Evolutionary conservation across 2,113 vertebrate species (phyloP).

Genomic region (Trematocara macrostoma): DNA sequence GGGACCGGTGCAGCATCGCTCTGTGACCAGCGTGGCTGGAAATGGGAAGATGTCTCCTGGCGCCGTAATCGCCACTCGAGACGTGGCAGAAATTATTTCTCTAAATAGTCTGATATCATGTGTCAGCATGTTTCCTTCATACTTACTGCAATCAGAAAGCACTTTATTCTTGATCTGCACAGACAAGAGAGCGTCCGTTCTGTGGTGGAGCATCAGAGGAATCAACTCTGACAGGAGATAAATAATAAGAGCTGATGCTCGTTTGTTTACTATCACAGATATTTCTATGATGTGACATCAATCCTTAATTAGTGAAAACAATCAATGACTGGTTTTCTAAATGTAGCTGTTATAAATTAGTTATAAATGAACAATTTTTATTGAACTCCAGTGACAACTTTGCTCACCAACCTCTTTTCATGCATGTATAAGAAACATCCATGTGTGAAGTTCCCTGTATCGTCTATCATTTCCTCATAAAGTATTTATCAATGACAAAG

Average conservation of each 20-base stretch:
- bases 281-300: not conserved
- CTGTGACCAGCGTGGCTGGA: constrained; percentile 40
- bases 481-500: not conserved
- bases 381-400: not conserved
- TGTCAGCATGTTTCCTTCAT: constrained; percentile 16
- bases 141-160: not conserved
- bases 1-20: constrained; percentile 1
- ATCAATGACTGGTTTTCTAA: not conserved
- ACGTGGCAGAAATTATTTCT: constrained; percentile 47
- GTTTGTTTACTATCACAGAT: not conserved
- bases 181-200: not conserved
- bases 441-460: not conserved
- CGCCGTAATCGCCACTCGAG: constrained; percentile 57
- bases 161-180: not conserved
- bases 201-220: not conserved
- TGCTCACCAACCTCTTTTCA: not conserved
- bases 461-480: rapidly evolving
- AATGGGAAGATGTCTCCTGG: constrained; percentile 41
- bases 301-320: not conserved
- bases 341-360: not conserved
- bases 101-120: constrained; percentile 53
- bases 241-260: not conserved
- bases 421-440: not conserved
- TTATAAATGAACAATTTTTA: not conserved
- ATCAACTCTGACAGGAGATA: not conserved